Base-by-base conservation (phyloP, 2,797 vertebrate genomes). In the Tokudaia tokunoshimensis region DNA sequence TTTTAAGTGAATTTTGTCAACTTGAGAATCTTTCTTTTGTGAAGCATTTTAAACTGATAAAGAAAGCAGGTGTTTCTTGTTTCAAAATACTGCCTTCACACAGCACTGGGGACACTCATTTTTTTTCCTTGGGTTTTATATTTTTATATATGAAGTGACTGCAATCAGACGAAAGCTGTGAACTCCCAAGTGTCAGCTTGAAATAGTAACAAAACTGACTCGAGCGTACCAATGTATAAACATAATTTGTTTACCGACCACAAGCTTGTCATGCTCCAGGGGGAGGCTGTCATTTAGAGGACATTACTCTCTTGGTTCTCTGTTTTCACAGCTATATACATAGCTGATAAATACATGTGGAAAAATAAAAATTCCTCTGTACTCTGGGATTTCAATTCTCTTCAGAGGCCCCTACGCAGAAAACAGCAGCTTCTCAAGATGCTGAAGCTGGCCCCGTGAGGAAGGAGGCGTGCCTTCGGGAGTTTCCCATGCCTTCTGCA, bases 201-300 rank as follows among this genome's bases (percentile, higher is more conserved):
- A 96, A 98, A 70, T 50, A 98, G 89, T n/a, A 98, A 92, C 61
- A 97, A 97, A 98, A 84, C 37, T 89, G 78, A 26, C 92, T 94
- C 55, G 80, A 6, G 1, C 34, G 91, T 89, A 88, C 78, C 97
- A 75, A 98, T 52, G 96, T 76, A 94, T 72, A 78, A 57, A 88
- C 50, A 61, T 95, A 97, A 97, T 97, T 95, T 94, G 96, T 97
- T 97, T 97, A 96, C 96, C 96, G 95, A 7, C 50, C 76, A 11
- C 13, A 57, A 94, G 89, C 67, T 85, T 97, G 92, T 94, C 94
- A 61, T 72, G 93, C 82, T 94, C 97, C 89, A 80, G 31, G 94
- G 96, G 92, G 96, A 97, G 41, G 22, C 12, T 95, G 74, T 97
- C 85, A 92, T 97, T 97, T 98, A 88, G 84, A 97, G 78, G 96